Base-by-base conservation (phyloP, 2,113 vertebrate genomes). In the Miniopterus natalensis region DNA sequence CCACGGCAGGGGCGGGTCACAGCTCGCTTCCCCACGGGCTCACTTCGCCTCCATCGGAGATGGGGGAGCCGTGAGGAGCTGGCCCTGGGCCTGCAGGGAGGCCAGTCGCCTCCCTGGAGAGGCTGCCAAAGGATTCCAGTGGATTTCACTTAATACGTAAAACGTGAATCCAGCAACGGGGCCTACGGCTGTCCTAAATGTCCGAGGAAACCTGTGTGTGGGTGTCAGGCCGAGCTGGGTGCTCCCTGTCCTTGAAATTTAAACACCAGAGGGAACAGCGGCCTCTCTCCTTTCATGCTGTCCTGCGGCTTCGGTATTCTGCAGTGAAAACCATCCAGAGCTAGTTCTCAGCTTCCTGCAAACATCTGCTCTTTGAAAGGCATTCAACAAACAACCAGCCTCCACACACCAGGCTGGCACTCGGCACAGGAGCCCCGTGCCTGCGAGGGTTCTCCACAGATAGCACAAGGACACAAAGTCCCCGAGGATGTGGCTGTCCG, bases 21-120 rank as follows among this genome's bases (percentile, higher is more conserved):
- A 49, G 27, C 23, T 3, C 29, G 14, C 42, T 7, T n/a, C 25
- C 25, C 42, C 5, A 0, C 15, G 3, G 23, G 79, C 31, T 0
- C 6, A 9, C 71, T 27, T 15, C 0, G 0, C 3, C 59, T 18
- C 27, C 2, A 0, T 9, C 42, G 14, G 51, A 70, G 79, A 8
- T 29, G 15, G 27, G 8, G 73, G 73, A 31, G 73, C 73, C 31
- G 45, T 10, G 1, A 14, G 71, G 3, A 9, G 51, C 51, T 25
- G 45, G 25, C 7, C 21, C 47, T 36, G 68, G 36, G 36, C 36
- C 36, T 36, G 36, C 17, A 3, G 51, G 36, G 36, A 11, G 45
- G 14, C 81, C 49, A 40, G 36, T 6, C 71, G 21, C 27, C 11
- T 2, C 53, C 21, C 81, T 0, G 0, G 36, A 13, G 1, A 57